Conservation (phyloP, 2,888 invertebrate genomes). For the Lutraria lutraria region DNA sequence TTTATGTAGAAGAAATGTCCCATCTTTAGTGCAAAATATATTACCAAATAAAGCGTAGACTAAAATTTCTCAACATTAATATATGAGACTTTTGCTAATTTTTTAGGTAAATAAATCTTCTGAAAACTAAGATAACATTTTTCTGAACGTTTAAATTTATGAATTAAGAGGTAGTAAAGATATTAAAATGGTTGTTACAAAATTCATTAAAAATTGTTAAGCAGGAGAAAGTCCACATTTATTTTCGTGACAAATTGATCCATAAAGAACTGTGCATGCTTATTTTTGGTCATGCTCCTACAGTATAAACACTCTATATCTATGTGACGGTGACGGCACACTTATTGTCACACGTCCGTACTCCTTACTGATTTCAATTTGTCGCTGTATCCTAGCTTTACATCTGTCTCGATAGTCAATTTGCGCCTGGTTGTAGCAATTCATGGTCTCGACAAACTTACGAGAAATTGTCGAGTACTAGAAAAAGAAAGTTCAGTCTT, state of each 20-base stretch:
- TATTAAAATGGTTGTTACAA: background rate
- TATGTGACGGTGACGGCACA: constrained; percentile 26
- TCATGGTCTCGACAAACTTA: constrained; percentile 87
- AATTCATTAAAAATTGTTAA: background rate
- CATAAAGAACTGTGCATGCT: constrained; percentile 24
- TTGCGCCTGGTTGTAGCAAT: constrained; percentile 86
- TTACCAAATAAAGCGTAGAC: background rate
- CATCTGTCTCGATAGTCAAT: constrained; percentile 86
- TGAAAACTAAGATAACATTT: too few species aligned
- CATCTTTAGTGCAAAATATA: background rate
- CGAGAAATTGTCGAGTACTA: constrained; percentile 86
- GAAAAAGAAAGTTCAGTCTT: constrained; percentile 55
- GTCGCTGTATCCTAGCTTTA: constrained; percentile 86
- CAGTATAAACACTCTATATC: constrained; percentile 37
- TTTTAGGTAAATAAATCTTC: too few species aligned
- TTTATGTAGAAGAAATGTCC: background rate
- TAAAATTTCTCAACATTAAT: too few species aligned
- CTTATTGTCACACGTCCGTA: background rate
- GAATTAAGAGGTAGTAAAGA: background rate
- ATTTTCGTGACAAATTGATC: background rate
- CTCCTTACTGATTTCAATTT: constrained; percentile 87
- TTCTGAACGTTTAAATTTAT: too few species aligned
- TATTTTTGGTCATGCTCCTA: constrained; percentile 42
- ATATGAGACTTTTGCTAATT: too few species aligned
- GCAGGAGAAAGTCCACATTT: background rate